Evolutionary conservation across 2,888 invertebrate genomes (phyloP), one percentile per base, ranked within the genome.

Genomic region (Limulus polyphemus): DNA sequence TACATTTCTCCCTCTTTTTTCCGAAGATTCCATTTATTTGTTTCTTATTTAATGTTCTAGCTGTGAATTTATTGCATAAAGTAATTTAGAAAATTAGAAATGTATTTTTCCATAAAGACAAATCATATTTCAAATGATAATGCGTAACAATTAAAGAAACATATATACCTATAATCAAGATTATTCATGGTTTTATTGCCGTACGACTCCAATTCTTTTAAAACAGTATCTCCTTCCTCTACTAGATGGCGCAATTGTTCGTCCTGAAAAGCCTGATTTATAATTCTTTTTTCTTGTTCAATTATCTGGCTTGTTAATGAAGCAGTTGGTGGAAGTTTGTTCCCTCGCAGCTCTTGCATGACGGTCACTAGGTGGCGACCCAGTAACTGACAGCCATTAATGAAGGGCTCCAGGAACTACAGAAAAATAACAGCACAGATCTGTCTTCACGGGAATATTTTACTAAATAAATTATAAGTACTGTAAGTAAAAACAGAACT

Each of bases 241-340:
- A 83, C 81, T 64, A 86, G 77, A 73, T 81, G 81, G 72, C 82
- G 81, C 71, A 87, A 77, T 67, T 82, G 82, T 54, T 84, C 81
- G 73, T 84, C 76, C 82, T 81, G 70, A 84, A 79, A 65, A 82
- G 82, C 74, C 81, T 82, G 74, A 79, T 79, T 63, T 81, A 80
- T 69, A 79, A 79, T 81, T 71, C 83, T 82, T 68, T 83, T 82
- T 73, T 83, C 83, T 60, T 73, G 71, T 57, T 71, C 70, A 13
- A 76, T 74, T 56, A 74, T 62, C 55, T 59, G 72, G 65, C 67
- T 73, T 71, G 65, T 73, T 66, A 64, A 70, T 58, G 47, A 68
- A 60, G 56, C 63, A 7, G 5, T 32, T 32, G 32, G 32, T 32
- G 32, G 32, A 32, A 32, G 32, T 32, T 32, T 32, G 47, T 63